Evolutionary conservation across 1,140 invertebrate genomes (phyloP).

Genomic region (Patella vulgata): DNA sequence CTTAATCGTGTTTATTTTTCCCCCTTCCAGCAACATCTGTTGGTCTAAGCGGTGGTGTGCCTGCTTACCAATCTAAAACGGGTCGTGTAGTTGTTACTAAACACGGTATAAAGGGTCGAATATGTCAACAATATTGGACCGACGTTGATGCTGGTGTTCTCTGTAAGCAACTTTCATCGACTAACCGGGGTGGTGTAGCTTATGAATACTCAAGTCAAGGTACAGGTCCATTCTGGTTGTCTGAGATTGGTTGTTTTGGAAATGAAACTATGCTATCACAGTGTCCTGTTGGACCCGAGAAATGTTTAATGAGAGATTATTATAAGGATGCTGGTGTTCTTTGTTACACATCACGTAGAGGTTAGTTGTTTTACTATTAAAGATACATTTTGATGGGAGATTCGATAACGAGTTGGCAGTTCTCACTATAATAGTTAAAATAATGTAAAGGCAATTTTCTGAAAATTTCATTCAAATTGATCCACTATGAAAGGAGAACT

Average conservation of each 20-base stretch:
- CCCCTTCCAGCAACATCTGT: constrained; percentile 27
- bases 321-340: constrained; percentile 31
- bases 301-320: constrained; percentile 22
- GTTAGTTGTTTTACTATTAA: neutral
- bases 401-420: no score
- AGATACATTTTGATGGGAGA: neutral
- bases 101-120: constrained; percentile 76
- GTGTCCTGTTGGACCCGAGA: constrained; percentile 29
- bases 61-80: constrained; percentile 11
- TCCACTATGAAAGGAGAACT: no score
- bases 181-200: constrained; percentile 26
- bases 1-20: neutral
- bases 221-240: constrained; percentile 35
- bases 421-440: no score
- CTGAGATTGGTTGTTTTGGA: constrained; percentile 33
- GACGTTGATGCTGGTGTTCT: constrained; percentile 76
- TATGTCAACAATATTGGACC: constrained; percentile 81
- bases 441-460: no score
- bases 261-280: constrained; percentile 31
- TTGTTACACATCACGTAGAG: constrained; percentile 21
- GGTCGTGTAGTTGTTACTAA: constrained; percentile 79
- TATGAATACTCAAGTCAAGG: constrained; percentile 22
- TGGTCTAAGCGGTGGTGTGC: constrained; percentile 32
- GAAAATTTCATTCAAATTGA: no score
- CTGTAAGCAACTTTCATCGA: constrained; percentile 75